These are phyloP conservation scores for Dastarcus helophoroides DNA, from an alignment of 2,888 invertebrate species.

Conservation along the genomic window DNA sequence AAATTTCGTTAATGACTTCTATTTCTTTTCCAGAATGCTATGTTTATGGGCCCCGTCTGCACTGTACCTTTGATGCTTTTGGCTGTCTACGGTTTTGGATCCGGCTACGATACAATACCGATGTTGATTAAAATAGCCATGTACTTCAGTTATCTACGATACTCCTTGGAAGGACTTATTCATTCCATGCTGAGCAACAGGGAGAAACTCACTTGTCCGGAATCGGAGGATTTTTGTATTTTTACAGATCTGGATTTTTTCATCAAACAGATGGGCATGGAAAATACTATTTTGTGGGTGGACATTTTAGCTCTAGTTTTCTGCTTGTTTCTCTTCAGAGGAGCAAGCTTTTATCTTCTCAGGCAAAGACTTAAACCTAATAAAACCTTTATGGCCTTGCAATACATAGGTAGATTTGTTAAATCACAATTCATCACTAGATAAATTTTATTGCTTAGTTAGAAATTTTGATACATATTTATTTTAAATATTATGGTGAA, in stretches of 20 bases:
- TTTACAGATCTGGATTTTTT: slow-evolving; percentile 65
- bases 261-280: slow-evolving; percentile 63
- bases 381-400: slow-evolving; percentile 58
- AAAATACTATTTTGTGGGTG: slow-evolving; percentile 53
- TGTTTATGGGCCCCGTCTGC: slow-evolving; percentile 80
- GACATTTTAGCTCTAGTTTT: slow-evolving; percentile 51
- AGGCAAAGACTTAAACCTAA: slow-evolving; percentile 59
- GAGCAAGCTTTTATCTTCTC: slow-evolving; percentile 59
- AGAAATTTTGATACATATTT: slow-evolving; percentile 7
- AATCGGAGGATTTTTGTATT: slow-evolving; percentile 59
- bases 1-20: slow-evolving; percentile 10
- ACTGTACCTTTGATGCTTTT: slow-evolving; percentile 81
- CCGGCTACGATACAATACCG: slow-evolving; percentile 50
- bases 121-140: slow-evolving; percentile 70
- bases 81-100: slow-evolving; percentile 79
- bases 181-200: slow-evolving; percentile 68
- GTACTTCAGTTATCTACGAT: slow-evolving; percentile 71
- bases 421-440: slow-evolving; percentile 36
- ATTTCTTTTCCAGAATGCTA: slow-evolving; percentile 55
- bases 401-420: slow-evolving; percentile 57
- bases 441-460: slow-evolving; percentile 4
- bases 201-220: slow-evolving; percentile 61
- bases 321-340: slow-evolving; percentile 53
- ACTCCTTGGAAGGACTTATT: slow-evolving; percentile 56
- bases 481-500: slow-evolving; percentile 5